phyloP scores from a whole-genome alignment of 2,113 vertebrate species.

The Oriolus oriolus region DNA sequence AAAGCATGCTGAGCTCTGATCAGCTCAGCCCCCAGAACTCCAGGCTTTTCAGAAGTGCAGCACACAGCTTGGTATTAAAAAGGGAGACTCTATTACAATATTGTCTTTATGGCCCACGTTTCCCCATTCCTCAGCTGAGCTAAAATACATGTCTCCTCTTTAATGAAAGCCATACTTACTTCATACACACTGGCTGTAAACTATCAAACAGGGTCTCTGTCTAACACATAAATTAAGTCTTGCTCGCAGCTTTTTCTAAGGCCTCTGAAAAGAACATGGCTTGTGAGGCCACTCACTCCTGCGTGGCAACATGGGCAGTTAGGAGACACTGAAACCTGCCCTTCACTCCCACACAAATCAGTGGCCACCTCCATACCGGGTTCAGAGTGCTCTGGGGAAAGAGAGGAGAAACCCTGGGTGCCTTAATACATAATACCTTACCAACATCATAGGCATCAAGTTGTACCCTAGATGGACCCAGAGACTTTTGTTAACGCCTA shows the following conservation, averaged over 20 bases:
- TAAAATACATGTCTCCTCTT: background rate
- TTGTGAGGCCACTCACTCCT: background rate
- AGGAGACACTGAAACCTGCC: background rate
- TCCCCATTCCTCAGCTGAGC: background rate
- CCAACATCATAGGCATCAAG: background rate
- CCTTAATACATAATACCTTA: background rate
- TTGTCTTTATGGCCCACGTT: conserved; percentile 11
- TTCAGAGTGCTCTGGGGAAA: background rate
- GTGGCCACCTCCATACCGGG: background rate
- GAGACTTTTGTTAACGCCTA: background rate
- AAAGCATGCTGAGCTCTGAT: conserved; percentile 15
- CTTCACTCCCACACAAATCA: background rate
- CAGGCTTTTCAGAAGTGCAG: background rate
- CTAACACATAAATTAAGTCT: background rate
- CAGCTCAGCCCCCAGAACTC: background rate
- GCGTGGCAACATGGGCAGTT: accelerated
- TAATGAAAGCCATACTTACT: conserved; percentile 31
- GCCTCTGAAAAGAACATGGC: background rate
- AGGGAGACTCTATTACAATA: conserved; percentile 10
- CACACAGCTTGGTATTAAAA: background rate
- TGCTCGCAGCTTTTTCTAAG: background rate
- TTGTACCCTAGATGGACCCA: background rate
- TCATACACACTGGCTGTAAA: background rate
- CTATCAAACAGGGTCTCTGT: background rate
- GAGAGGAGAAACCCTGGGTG: background rate